Base-by-base conservation (phyloP, 2,113 vertebrate species). In the Macrotus californicus region DNA sequence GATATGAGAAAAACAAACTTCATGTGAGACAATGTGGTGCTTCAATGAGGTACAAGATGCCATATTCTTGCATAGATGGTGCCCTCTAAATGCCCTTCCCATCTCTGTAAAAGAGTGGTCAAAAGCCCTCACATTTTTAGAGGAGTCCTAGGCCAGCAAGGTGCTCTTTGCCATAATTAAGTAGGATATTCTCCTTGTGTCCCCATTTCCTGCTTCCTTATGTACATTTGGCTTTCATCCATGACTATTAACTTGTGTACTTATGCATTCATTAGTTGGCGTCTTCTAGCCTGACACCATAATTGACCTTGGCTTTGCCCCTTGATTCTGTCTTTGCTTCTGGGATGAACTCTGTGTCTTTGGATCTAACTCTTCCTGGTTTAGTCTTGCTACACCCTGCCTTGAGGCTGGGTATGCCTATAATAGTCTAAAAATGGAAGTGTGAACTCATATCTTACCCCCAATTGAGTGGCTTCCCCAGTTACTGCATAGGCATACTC, bases 251-350 rank as follows among this genome's bases (percentile, higher is more conserved):
- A 94, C 18, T 87, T 10, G 26, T 13, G 18, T 46, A 80, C 21
- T 84, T 67, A 73, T 11, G 89, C 73, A 90, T 86, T 94, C 36
- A 86, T 91, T 86, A 81, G 21, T 91, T 79, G 72, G 76, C 6
- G 1, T 94, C 80, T 89, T 73, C 80, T 14, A 95, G 83, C 31
- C 70, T 31, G n/a, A 56, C 29, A 6, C 21, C 16, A 3, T 84
- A 52, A 73, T 81, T 95, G 46, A 59, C 75, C 76, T 95, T 93
- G 69, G 66, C 43, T 96, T 96, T 93, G 75, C 31, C 18, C 22
- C 41, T 94, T 90, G 50, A 56, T 96, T 89, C n/a, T 76, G 34
- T 87, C 46, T 84, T 94, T 89, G n/a, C 34, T 39, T 92, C 56
- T 83, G 79, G n/a, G 66, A 88, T 85, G 54, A 95, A 88, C 36